Evolutionary conservation across 2,797 vertebrate species (phyloP).

Genomic region (Craterocephalus amniculus): DNA sequence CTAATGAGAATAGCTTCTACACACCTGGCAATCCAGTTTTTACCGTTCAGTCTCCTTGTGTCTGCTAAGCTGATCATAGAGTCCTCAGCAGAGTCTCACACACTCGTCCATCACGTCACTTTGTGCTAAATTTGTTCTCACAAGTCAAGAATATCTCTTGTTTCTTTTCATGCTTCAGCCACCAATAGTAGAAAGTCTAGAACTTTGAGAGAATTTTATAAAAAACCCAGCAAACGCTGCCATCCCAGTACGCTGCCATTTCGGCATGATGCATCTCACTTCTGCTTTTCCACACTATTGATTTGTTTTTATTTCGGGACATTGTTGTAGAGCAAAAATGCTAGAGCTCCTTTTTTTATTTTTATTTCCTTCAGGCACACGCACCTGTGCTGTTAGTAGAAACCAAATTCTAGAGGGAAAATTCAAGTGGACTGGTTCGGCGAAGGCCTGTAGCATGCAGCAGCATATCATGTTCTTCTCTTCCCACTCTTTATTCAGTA

Average conservation of each 20-base stretch:
- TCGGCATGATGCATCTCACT: slow-evolving; percentile 54
- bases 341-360: slow-evolving; percentile 19
- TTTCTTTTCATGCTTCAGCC: slow-evolving; percentile 5
- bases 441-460: neutral
- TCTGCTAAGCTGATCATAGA: neutral
- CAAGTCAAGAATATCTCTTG: neutral
- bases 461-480: neutral
- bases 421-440: neutral
- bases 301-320: slow-evolving; percentile 61
- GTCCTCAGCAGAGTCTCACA: neutral
- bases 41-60: too few relatives aligned
- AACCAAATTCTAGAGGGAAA: slow-evolving; percentile 3
- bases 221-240: slow-evolving; percentile 38
- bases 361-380: neutral
- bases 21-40: neutral
- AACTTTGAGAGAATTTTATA: slow-evolving; percentile 16
- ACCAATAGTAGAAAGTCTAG: slow-evolving; percentile 18
- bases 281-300: slow-evolving; percentile 43
- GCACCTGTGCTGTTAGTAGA: neutral
- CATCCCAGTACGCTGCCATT: slow-evolving; percentile 53
- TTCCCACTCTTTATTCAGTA: neutral
- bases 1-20: neutral
- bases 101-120: neutral
- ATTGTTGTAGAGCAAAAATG: slow-evolving; percentile 33
- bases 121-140: neutral